Evolutionary conservation across 1,140 invertebrate species (phyloP), one percentile per base, ranked within the genome.

Genomic region (Drosophila subobscura): DNA sequence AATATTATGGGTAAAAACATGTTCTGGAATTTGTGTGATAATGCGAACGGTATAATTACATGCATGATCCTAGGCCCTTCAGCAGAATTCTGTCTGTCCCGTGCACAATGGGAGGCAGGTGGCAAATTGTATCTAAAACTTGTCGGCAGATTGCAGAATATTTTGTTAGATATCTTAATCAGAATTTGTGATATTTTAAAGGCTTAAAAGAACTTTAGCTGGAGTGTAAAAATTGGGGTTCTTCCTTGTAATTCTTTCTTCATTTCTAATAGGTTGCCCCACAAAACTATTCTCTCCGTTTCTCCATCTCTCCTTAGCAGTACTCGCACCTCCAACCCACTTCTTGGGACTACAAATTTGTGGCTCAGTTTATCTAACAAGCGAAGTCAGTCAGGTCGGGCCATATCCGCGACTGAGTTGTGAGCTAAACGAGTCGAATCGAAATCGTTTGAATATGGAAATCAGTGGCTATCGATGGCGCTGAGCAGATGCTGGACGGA

Each of bases 361-460:
- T 70, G 68, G 14, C 16, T 29, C 50, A 55, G 47, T 55, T 68
- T 55, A 67, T 67, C 61, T 23, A 40, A 68, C 63, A 67, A 67
- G 44, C 16, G 50, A 54, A 55, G 22, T 68, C 25, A 46, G 65
- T 54, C 63, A 29, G 58, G 46, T 63, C 45, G 33, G 33, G 25
- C 63, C 44, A 42, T 67, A 68, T 67, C 64, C 63, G 50, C 50
- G n/a, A 55, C 63, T 47, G 50, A 49, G 41, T 67, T 42, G 51
- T 22, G 41, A 42, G 41, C 50, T 55, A 51, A 67, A 40, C 65
- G 29, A 27, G 25, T 27, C 25, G 25, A 67, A 49, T 64, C 63
- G 44, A 56, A 68, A 68, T 68, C 65, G 65, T 55, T 68, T 68
- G 65, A 68, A 68, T 68, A 68, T 68, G 65, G 65, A 68, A 68